Evolutionary conservation across 2,797 vertebrate genomes (phyloP), one percentile per base, ranked within the genome.

Genomic region (Erethizon dorsatum): DNA sequence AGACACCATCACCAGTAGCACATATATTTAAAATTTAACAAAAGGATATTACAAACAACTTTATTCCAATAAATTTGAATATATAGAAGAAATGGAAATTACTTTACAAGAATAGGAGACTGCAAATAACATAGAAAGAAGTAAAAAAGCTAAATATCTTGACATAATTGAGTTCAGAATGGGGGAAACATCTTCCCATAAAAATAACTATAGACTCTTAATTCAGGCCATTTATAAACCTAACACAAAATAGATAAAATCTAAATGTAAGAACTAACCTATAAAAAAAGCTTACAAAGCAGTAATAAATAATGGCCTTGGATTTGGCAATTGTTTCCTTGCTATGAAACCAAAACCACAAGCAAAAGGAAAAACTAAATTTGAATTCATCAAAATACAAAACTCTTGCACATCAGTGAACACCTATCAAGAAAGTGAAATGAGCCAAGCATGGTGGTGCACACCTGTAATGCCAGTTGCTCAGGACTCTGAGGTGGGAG

Each of bases 21-120:
- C 4, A 31, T 41, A 69, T 80, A 87, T 50, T 65, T 87, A 26
- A 93, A 80, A 93, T 45, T n/a, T 26, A 87, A 87, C 52, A 93
- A 80, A 88, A 69, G 18, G 9, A 59, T 59, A 61, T 52, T n/a
- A 61, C 24, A 41, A 77, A 54, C 50, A 78, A 88, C 2, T 88
- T 75, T 75, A 71, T 56, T 71, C 24, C 24, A 88, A 75, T 75
- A 75, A 47, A 59, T 59, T 88, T 88, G 12, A n/a, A 88, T 61
- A 59, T 59, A 77, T 61, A 12, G 12, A 77, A 77, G 20, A 88
- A 65, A 65, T 31, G 12, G 11, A 65, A 31, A 65, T 65, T 65
- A 31, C 33, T 65, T 65, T 65, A 65, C 61, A 65, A 61, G 22
- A 61, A 65, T 31, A 31, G 61, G 61, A 65, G 33, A 65, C 28